phyloP scores from a whole-genome alignment of 2,888 invertebrate genomes.

The Spisula subtruncata region DNA sequence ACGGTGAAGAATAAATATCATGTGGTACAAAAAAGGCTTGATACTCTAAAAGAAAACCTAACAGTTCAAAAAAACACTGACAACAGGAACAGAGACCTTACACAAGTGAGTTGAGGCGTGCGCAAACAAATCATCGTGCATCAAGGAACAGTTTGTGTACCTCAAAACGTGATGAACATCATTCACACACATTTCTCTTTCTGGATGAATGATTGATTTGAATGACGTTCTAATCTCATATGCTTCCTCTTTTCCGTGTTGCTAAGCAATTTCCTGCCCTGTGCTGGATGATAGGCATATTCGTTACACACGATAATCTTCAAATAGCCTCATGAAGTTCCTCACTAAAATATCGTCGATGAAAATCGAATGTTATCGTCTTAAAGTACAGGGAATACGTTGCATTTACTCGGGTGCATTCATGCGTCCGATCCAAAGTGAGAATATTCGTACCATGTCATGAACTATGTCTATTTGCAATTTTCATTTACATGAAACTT shows the following conservation, averaged over 20 bases:
- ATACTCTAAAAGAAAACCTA: background rate
- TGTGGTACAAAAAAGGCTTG: background rate
- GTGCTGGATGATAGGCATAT: conserved; percentile 28
- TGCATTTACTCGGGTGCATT: background rate
- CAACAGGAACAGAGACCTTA: background rate
- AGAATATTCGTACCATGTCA: background rate
- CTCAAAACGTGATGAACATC: background rate
- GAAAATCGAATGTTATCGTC: background rate
- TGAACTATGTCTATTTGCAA: too few species aligned
- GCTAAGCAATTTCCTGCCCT: conserved; percentile 39
- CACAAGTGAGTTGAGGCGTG: background rate
- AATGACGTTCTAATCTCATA: conserved; percentile 27
- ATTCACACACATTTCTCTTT: conserved; percentile 6
- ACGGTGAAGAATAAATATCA: background rate
- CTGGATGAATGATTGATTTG: conserved; percentile 20
- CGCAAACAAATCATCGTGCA: background rate
- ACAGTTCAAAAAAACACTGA: background rate
- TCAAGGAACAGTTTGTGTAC: background rate
- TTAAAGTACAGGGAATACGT: background rate
- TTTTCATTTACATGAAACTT: background rate
- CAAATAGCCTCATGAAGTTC: conserved; percentile 19
- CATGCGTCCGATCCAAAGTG: background rate
- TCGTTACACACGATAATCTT: conserved; percentile 39
- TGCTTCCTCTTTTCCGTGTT: conserved; percentile 33
- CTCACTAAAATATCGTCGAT: background rate